Evolutionary conservation across 2,888 invertebrate species (phyloP).

Genomic region (Lottia scabra): DNA sequence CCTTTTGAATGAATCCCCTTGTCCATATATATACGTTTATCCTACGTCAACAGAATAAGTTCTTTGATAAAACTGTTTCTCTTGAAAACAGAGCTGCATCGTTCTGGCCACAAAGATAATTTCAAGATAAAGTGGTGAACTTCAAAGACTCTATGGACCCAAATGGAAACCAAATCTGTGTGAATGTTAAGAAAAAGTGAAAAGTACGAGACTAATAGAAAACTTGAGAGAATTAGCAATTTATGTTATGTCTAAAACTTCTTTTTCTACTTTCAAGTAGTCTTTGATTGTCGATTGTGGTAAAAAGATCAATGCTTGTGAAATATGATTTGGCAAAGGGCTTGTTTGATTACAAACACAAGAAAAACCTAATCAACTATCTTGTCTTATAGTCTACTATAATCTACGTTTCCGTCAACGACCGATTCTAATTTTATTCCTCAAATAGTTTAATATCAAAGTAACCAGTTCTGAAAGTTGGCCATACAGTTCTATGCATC

Average conservation of each 20-base stretch:
- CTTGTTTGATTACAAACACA: constrained; percentile 4
- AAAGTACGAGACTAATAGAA: background rate
- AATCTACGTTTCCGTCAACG: too few species aligned
- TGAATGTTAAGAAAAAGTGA: background rate
- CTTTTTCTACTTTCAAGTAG: background rate
- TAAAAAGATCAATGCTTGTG: constrained; percentile 1
- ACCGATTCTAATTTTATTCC: too few species aligned
- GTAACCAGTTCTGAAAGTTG: too few species aligned
- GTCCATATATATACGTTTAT: background rate
- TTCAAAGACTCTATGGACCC: constrained; percentile 3
- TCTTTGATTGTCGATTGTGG: constrained; percentile 1
- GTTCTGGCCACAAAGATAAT: constrained; percentile 1
- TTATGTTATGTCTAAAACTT: constrained; percentile 1
- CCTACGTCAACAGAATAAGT: background rate
- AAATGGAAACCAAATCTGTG: constrained; percentile 5
- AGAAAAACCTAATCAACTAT: background rate
- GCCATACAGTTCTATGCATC: too few species aligned
- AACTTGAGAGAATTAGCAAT: background rate
- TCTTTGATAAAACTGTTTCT: constrained; percentile 1
- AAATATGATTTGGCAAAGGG: constrained; percentile 3
- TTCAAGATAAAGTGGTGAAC: constrained; percentile 1
- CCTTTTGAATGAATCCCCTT: too few species aligned
- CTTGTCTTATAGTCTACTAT: background rate
- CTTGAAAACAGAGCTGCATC: constrained; percentile 1
- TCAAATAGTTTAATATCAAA: too few species aligned